Evolutionary conservation across 2,797 vertebrate genomes (phyloP), one percentile per base, ranked within the genome.

Genomic region (Protonibea diacanthus): DNA sequence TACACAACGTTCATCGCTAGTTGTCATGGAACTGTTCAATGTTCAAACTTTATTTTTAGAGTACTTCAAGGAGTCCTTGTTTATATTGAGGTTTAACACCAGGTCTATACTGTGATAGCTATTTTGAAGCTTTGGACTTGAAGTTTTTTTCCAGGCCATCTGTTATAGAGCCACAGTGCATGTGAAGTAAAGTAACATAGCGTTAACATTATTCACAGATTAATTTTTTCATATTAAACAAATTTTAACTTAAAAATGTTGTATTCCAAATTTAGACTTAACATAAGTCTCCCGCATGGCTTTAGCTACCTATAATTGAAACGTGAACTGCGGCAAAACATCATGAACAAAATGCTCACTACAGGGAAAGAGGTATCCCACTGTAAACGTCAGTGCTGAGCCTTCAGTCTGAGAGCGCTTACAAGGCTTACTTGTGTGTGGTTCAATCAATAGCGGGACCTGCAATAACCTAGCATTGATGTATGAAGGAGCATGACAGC

Each of bases 371-470:
- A 7, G 6, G 3, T 15, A 15, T 47, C 1, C 3, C 14, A 74
- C 38, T 23, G 18, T 21, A 65, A 45, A 53, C 17, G 2, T 68
- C 71, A 48, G 55, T 2, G 17, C 48, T 60, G 42, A 59, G 60
- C 38, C 44, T 18, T 52, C 64, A 57, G 38, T 47, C 40, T 1
- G 7, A 59, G 29, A 74, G 59, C 75, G 66, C 51, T 67, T 76
- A 71, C 29, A 38, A 60, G 42, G 64, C 76, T 65, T 72, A 47
- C 33, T 27, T 40, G n/a, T 29, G 42, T 57, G 55, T n/a, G 61
- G 59, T 53, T 51, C 48, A 63, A 48, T 83, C 72, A 78, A 70
- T 88, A 81, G 13, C 57, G 45, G 15, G 44, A 51, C 57, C 51
- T 47, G 51, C 61, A 60, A 52, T 38, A 63, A 65, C 5, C 59